A percentile compares a stretch with the other conserved stretches of the same genome.
phyloP scores from a whole-genome alignment of 2,113 vertebrate species.

The Galemys pyrenaicus region DNA sequence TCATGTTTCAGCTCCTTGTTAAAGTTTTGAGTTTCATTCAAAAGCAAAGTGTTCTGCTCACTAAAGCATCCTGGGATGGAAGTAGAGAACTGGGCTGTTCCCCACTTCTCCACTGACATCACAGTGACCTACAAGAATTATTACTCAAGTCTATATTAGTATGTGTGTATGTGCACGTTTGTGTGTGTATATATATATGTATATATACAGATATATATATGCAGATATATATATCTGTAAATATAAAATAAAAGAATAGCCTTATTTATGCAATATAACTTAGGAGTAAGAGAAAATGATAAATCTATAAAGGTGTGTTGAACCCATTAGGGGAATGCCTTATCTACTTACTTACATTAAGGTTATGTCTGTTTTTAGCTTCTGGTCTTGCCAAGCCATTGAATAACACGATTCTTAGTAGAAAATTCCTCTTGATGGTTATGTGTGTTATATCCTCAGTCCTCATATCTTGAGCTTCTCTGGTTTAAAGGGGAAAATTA shows the following conservation, averaged over 20 bases:
- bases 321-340: background rate
- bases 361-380: background rate
- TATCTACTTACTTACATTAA: slow-evolving; percentile 32
- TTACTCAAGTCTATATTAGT: background rate
- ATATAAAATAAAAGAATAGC: background rate
- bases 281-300: slow-evolving; percentile 37
- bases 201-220: too few species aligned
- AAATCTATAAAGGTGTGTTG: background rate
- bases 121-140: background rate
- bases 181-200: too few species aligned
- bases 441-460: background rate
- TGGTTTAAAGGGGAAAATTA: slow-evolving; percentile 40
- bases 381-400: slow-evolving; percentile 19
- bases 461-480: slow-evolving; percentile 49
- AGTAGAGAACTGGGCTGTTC: background rate
- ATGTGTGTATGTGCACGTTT: too few species aligned
- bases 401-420: background rate
- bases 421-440: background rate
- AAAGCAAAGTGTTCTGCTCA: background rate
- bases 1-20: background rate
- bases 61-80: background rate
- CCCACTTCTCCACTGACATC: background rate
- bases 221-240: background rate
- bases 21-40: background rate
- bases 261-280: background rate